Base-by-base conservation (phyloP, 2,888 invertebrate genomes). In the Trichogramma dendrolimi region DNA sequence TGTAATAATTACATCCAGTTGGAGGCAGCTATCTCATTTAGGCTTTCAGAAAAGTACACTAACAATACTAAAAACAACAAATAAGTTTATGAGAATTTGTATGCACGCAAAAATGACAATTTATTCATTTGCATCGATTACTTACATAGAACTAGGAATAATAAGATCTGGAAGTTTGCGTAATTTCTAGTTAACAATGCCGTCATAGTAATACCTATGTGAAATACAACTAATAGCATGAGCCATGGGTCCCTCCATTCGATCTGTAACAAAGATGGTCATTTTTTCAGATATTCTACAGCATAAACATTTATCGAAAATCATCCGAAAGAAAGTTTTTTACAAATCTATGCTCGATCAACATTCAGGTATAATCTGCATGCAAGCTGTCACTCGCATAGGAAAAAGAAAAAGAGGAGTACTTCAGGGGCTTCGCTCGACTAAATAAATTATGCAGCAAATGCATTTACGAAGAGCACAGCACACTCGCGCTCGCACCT, bases 181-280 rank as follows among this genome's bases (percentile, higher is more conserved):
- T 91, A 89, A 80, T 92, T 92, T 71, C 92, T 84, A 49, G 93
- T 92, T 71, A 91, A 85, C 60, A 93, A 80, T 49, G 92, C 90
- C 70, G 89, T 88, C 73, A 90, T 83, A 63, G 92, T 92, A 41
- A 91, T 85, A 54, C 88, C 80, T 49, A 92, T 79, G 77, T 94
- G 94, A 76, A 92, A 87, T 50, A 86, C 81, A 68, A 92, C 80
- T 10, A 94, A 80, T 11, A 86, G 88, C 66, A 91, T 88, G 10
- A 94, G 83, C 92, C 92, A 93, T 5, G 93, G 92, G 79, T 94
- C 94, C 71, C 85, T 84, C 93, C 93, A 94, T 76, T 94, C 93
- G 78, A 94, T 92, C 93, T 91, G 82, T 8, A 67, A 63, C 2
- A 27, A 27, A 27, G 27, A 27, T 27, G 3, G 27, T 27, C 27